phyloP scores from a whole-genome alignment of 1,140 invertebrate genomes.

The Coelopa frigida region DNA sequence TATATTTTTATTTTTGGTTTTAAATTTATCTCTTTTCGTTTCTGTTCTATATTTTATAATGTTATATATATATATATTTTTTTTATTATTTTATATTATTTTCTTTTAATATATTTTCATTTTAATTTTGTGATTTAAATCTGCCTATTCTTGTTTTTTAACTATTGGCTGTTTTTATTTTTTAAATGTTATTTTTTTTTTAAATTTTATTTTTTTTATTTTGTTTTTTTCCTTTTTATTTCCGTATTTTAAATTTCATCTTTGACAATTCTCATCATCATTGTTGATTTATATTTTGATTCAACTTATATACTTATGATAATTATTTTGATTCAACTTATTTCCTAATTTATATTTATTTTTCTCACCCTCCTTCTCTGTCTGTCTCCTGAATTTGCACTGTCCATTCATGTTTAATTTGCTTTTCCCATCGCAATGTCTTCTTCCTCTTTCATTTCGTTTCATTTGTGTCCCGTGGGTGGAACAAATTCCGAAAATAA shows the following conservation, averaged over 20 bases:
- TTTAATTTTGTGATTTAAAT: not conserved
- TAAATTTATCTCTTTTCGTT: too few relatives aligned
- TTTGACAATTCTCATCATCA: constrained; percentile 6
- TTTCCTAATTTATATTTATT: constrained; percentile 6
- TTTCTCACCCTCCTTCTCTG: too few relatives aligned
- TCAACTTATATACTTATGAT: constrained; percentile 1
- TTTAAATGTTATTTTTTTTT: not conserved
- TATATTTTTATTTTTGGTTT: too few relatives aligned
- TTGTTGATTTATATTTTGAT: constrained; percentile 7
- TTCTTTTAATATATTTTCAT: not conserved
- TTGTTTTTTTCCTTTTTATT: not conserved
- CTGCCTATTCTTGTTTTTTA: constrained; percentile 1
- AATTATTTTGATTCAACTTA: not conserved
- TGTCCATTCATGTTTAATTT: too few relatives aligned
- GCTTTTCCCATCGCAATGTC: too few relatives aligned
- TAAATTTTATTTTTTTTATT: constrained; percentile 2
- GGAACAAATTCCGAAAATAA: too few relatives aligned
- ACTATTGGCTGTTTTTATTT: constrained; percentile 9
- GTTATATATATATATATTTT: constrained; percentile 2
- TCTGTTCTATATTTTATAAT: too few relatives aligned
- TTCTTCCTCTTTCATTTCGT: too few relatives aligned
- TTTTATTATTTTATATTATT: not conserved
- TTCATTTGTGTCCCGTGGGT: too few relatives aligned
- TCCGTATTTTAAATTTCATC: not conserved
- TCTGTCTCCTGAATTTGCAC: too few relatives aligned